Base-by-base conservation (phyloP, 2,888 invertebrate genomes). In the Tetrapedia diversipes region DNA sequence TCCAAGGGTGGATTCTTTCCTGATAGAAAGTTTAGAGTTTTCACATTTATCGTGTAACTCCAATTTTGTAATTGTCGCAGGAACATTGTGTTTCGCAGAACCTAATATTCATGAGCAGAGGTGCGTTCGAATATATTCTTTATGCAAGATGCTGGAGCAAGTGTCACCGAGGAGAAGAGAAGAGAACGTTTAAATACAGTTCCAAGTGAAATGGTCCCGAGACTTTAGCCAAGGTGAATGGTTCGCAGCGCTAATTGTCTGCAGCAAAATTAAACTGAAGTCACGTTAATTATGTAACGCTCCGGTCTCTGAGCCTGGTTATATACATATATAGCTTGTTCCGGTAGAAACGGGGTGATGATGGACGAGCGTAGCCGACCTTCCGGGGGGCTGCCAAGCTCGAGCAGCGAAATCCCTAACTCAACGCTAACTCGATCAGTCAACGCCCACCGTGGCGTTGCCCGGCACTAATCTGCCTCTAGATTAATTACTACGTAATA, bases 391-490 rank as follows among this genome's bases (percentile, higher is more conserved):
- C 86, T 90, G 90, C 90, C 89, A 90, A 85, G 87, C 87, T 89
- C 88, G 87, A 86, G 85, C 86, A 86, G 83, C 86, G 87, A 90
- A 90, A 90, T 90, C 90, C 90, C 90, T 88, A 91, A 90, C 90
- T 90, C 86, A 85, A 83, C 87, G 90, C 82, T 91, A 91, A 91
- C 89, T 89, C 89, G 89, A 91, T 91, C 90, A 91, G 90, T 90
- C 91, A 90, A 89, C 91, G 88, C 90, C 85, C 86, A 86, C 86
- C 83, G 83, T 83, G 75, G 80, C 84, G 83, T 85, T 86, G 83
- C 88, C 86, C 86, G 82, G 84, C 87, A 83, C 88, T 88, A 90
- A 90, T 91, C 89, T 89, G 86, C 89, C 86, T 89, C 85, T 82
- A 85, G 90, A 91, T 90, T 89, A 89, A 90, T 90, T 89, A 89